Conservation (phyloP, 2,113 vertebrate species). For the Cnemophilus loriae region DNA sequence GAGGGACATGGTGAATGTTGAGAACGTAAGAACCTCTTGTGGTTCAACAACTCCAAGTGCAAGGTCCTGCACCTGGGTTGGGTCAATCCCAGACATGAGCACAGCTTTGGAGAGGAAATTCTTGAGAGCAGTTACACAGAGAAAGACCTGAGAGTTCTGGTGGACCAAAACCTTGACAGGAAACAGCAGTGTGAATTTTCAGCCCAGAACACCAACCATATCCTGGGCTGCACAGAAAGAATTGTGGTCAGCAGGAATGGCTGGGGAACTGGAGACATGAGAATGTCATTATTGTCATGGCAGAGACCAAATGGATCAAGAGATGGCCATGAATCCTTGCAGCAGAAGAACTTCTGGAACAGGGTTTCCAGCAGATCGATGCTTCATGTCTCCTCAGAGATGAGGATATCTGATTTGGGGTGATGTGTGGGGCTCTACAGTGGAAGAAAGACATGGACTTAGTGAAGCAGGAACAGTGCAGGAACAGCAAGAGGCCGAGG, state of each 20-base stretch:
- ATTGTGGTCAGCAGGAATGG: background rate
- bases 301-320: background rate
- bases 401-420: background rate
- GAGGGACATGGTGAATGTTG: background rate
- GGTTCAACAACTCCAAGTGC: too few relatives aligned
- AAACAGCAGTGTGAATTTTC: background rate
- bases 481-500: background rate
- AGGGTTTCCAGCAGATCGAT: background rate
- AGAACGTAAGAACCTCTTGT: background rate
- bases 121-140: background rate
- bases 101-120: background rate
- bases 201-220: background rate
- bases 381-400: background rate
- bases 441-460: background rate
- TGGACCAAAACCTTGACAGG: background rate
- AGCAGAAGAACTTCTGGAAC: background rate
- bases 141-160: background rate
- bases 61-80: rapidly evolving
- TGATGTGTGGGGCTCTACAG: too few relatives aligned
- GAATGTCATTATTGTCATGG: background rate
- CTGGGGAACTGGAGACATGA: rapidly evolving
- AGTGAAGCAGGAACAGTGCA: background rate
- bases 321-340: background rate
- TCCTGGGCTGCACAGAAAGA: background rate
- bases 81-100: background rate